Evolutionary conservation across 2,113 vertebrate genomes (phyloP).

Genomic region (Thunnus thynnus): DNA sequence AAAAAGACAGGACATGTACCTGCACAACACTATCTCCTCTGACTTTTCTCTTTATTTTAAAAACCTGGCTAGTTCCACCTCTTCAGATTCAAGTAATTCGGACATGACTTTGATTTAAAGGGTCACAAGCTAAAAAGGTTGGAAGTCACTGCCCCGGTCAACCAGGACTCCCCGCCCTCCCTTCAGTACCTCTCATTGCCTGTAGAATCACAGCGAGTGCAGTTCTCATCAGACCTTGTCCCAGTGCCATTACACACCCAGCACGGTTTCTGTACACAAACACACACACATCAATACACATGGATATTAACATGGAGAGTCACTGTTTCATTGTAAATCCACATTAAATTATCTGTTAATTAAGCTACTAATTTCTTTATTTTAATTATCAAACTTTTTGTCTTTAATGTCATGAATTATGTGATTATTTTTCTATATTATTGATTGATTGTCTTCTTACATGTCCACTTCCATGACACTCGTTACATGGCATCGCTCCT

Average conservation of each 20-base stretch:
- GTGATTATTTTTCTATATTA: not conserved
- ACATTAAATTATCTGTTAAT: not conserved
- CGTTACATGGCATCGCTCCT: constrained; percentile 61
- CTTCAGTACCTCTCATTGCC: constrained; percentile 68
- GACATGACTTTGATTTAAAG: not conserved
- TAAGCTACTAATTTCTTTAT: not conserved
- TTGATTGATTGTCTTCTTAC: constrained; percentile 63
- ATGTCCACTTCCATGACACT: constrained; percentile 69
- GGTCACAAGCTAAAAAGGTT: too few relatives aligned
- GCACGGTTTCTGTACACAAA: constrained; percentile 68
- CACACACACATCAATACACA: constrained; percentile 8
- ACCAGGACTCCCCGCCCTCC: not conserved
- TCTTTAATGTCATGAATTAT: not conserved
- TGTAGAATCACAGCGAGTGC: constrained; percentile 52
- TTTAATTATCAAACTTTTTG: not conserved
- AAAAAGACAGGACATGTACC: too few relatives aligned
- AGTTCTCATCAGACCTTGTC: not conserved
- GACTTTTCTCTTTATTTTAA: too few relatives aligned
- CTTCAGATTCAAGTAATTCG: too few relatives aligned
- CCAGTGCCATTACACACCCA: constrained; percentile 70
- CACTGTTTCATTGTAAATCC: not conserved
- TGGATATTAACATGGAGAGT: not conserved
- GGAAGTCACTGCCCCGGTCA: too few relatives aligned
- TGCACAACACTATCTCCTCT: too few relatives aligned
- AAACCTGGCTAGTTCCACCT: too few relatives aligned